Evolutionary conservation across 2,888 invertebrate genomes (phyloP).

Genomic region (Metacarcinus magister): DNA sequence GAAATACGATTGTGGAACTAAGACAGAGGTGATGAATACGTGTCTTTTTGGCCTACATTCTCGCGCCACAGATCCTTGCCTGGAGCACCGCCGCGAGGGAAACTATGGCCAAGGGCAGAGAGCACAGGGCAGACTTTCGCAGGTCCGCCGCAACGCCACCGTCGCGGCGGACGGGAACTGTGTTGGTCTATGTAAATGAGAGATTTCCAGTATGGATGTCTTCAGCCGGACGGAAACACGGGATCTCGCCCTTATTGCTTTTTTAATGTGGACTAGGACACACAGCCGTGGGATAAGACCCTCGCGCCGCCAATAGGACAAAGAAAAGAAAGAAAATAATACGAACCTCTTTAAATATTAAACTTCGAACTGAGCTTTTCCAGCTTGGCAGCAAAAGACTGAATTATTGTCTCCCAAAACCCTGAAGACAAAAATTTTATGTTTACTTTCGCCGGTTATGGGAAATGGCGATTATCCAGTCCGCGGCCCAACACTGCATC

Average conservation of each 20-base stretch:
- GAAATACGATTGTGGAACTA: conserved; percentile 41
- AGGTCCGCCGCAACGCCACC: background rate
- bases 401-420: background rate
- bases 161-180: background rate
- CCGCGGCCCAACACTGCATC: background rate
- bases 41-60: conserved; percentile 35
- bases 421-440: conserved; percentile 48
- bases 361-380: conserved; percentile 33
- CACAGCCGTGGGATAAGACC: conserved; percentile 29
- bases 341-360: conserved; percentile 50
- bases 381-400: conserved; percentile 29
- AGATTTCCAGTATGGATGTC: conserved; percentile 64
- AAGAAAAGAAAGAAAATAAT: conserved; percentile 43
- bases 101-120: background rate
- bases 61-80: background rate
- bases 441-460: background rate
- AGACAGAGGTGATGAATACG: conserved; percentile 43
- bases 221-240: conserved; percentile 63
- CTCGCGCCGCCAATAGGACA: background rate
- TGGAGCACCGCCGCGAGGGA: background rate
- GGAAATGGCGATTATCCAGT: background rate
- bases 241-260: conserved; percentile 72
- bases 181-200: conserved; percentile 75
- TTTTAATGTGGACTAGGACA: conserved; percentile 68
- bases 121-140: background rate